Evolutionary conservation across 1,140 invertebrate genomes (phyloP).

Genomic region (Charaxes varanes): DNA sequence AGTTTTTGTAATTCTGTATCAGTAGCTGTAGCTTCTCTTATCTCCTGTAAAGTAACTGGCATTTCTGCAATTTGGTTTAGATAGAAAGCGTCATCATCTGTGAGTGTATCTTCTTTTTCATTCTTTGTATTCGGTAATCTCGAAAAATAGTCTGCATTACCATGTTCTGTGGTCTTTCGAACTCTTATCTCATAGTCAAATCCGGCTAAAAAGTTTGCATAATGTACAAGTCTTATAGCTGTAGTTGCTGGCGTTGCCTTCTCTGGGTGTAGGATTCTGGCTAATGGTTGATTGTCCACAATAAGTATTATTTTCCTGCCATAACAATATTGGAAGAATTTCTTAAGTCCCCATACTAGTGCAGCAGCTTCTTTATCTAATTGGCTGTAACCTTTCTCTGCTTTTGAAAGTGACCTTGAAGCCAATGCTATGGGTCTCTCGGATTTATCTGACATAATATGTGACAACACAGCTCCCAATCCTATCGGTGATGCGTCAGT

Average conservation of each 20-base stretch:
- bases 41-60: neutral
- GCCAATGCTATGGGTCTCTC: constrained; percentile 64
- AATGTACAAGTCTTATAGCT: no score
- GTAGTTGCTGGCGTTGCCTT: no score
- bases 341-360: neutral
- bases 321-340: constrained; percentile 19
- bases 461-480: constrained; percentile 52
- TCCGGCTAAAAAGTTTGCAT: no score
- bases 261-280: constrained; percentile 11
- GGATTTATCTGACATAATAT: constrained; percentile 28
- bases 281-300: constrained; percentile 36
- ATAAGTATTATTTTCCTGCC: constrained; percentile 28
- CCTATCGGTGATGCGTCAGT: no score
- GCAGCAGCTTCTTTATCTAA: neutral
- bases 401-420: constrained; percentile 32
- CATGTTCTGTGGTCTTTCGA: no score
- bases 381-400: neutral
- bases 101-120: no score
- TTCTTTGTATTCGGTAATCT: no score
- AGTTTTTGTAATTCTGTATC: constrained; percentile 15
- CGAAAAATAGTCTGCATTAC: no score
- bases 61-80: no score
- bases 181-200: no score
- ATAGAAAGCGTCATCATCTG: no score
- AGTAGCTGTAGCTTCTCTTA: constrained; percentile 19